Evolutionary conservation across 1,140 invertebrate species (phyloP), one percentile per base, ranked within the genome.

Genomic region (Papilio helenus): DNA sequence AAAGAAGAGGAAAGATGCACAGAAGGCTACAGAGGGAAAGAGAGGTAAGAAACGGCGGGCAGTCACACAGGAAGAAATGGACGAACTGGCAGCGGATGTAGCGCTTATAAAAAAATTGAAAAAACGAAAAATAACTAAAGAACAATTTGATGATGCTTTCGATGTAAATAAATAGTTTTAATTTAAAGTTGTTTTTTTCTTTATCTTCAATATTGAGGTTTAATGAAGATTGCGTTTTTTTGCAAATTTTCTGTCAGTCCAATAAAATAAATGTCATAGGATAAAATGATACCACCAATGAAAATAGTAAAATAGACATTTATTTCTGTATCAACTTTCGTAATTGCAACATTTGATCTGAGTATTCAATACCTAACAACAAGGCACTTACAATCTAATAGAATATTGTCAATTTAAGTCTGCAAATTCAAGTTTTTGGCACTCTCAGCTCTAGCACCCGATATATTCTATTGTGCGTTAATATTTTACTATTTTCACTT

Each of bases 41-140:
- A 92, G 93, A 80, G 94, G 93, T 23, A 96, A 95, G 81, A 93
- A 95, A 83, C 92, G 95, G 83, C 90, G 94, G 84, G 93, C 95
- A 79, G 95, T 96, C 46, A 96, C 95, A 26, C 95, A 97, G 84
- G 97, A 98, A 82, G 98, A 99, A 83, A 89, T 98, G n/a, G 96
- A 97, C 71, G 98, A 99, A 87, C 91, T 99, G 42, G 96, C 96
- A 8, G 97, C 96, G 81, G 98, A 99, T 92, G 96, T 98, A 68
- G 96, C 96, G 2, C 94, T 99, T 46, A 95, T 99, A 23, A 99
- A 99, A 90, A 98, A 98, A 89, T 94, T 98, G 0, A 99, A 99
- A 90, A 98, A 97, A 87, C 97, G 97, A 87, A 99, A 99, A 86
- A 96, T 97, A 20, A 95, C 92, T 3, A 89, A 96, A 51, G 95